Conservation (phyloP, 1,140 invertebrate genomes). For the Archivesica marissinica region DNA sequence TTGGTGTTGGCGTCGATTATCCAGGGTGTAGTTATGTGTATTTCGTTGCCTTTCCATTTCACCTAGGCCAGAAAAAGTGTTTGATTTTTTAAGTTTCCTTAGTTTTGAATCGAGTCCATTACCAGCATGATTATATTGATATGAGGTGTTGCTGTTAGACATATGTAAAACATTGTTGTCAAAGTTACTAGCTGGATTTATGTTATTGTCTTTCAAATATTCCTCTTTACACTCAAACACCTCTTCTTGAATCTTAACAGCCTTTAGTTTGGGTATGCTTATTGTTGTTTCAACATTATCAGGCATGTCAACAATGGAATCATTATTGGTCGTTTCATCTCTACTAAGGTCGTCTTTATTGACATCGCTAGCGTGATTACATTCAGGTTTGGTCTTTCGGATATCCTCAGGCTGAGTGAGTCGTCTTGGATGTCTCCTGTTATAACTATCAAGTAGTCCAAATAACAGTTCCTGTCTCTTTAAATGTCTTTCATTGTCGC, state of each 20-base stretch:
- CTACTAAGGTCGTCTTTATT: not conserved
- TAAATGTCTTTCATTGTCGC: constrained; percentile 17
- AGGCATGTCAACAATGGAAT: not conserved
- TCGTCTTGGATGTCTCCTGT: constrained; percentile 37
- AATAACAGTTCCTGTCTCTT: constrained; percentile 40
- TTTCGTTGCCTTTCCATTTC: constrained; percentile 1
- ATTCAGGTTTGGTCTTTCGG: not conserved
- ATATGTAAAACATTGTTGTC: not conserved
- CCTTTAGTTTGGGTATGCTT: constrained; percentile 45
- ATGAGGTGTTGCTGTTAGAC: too few species aligned
- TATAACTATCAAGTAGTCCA: constrained; percentile 45
- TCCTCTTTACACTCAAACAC: constrained; percentile 40
- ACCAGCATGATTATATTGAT: not conserved
- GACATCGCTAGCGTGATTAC: too few species aligned
- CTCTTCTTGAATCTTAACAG: constrained; percentile 52
- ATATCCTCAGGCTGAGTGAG: not conserved
- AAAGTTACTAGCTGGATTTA: not conserved
- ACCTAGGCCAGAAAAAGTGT: constrained; percentile 35
- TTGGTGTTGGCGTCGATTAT: too few species aligned
- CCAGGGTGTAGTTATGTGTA: not conserved
- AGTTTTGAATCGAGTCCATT: not conserved
- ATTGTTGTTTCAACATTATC: not conserved
- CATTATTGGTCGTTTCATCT: not conserved
- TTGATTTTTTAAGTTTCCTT: constrained; percentile 29
- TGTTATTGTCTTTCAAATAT: constrained; percentile 16